Base-by-base conservation (phyloP, 1,140 invertebrate species). In the Oryzaephilus surinamensis region DNA sequence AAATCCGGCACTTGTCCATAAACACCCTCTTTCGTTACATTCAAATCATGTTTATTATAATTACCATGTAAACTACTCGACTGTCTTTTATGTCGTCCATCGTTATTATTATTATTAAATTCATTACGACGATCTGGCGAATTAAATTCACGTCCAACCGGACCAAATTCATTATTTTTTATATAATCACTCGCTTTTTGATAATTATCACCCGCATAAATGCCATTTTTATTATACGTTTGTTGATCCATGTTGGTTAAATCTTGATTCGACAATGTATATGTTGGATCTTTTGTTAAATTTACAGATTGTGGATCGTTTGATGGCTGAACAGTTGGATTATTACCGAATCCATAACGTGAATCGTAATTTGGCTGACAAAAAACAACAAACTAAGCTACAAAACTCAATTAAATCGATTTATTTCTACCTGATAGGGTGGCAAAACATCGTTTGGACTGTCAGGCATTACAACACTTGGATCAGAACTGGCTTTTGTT, bases 401-500 rank as follows among this genome's bases (percentile, higher is more conserved):
- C n/a, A n/a, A n/a, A n/a, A n/a, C n/a, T n/a, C n/a, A n/a, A 24
- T 24, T 24, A 1, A n/a, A n/a, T 28, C 28, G 3, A 17, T 13
- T 19, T 27, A 30, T 20, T n/a, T 21, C 66, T 69, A 79, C 76
- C 72, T 82, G 81, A 62, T 89, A 89, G 38, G 85, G 84, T 43
- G 84, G 82, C 56, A 74, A 73, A 43, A 77, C 71, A 50, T 73
- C 71, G 36, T 60, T 71, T 7, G 66, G 65, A 32, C 76, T 65
- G 34, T 62, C 70, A 18, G 77, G 73, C 18, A 81, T 83, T 17
- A 81, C 80, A 32, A 87, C 77, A 57, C 79, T 84, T 19, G 91
- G 88, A 68, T 92, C 89, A 28, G 85, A 89, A 49, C 84, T 89
- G 48, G 87, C 87, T 58, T 90, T 87, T 48, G 61, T 57, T 29